Conservation (phyloP, 2,797 vertebrate species). For the Rachycentron canadum region DNA sequence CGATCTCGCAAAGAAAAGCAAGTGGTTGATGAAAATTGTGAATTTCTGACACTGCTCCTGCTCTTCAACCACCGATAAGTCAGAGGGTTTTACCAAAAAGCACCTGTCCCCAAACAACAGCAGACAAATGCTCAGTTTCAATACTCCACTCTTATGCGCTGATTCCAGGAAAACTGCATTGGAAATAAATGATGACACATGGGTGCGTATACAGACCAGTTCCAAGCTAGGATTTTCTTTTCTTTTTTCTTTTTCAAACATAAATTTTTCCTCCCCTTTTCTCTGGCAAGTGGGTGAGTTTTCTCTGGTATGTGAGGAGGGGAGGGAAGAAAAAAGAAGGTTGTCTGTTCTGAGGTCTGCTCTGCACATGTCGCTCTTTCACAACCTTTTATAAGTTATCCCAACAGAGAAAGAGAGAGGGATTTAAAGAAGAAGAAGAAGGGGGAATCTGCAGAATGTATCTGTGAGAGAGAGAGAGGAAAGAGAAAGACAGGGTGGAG, state of each 20-base stretch:
- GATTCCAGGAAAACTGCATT: conserved; percentile 65
- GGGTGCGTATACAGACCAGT: conserved; percentile 5
- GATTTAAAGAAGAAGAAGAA: conserved; percentile 27
- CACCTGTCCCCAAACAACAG: conserved; percentile 59
- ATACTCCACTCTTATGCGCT: conserved; percentile 48
- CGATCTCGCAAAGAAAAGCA: conserved; percentile 3
- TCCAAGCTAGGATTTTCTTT: conserved; percentile 47
- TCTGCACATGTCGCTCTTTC: conserved; percentile 74
- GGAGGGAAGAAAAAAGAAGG: conserved; percentile 11
- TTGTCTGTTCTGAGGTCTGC: conserved; percentile 61
- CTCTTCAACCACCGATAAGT: conserved; percentile 53
- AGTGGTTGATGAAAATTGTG: conserved; percentile 54
- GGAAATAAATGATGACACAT: conserved; percentile 72
- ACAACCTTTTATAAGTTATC: conserved; percentile 59
- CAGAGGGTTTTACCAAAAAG: conserved; percentile 39
- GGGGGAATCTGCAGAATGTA: conserved; percentile 41
- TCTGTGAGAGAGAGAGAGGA: conserved; percentile 29
- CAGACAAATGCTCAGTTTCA: conserved; percentile 56
- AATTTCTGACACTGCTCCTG: conserved; percentile 43
- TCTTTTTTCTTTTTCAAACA: conserved; percentile 43
- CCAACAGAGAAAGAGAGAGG: conserved; percentile 19
- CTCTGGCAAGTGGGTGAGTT: conserved; percentile 62
- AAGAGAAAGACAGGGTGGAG: neutral
- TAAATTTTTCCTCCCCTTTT: conserved; percentile 43
- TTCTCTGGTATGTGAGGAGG: conserved; percentile 67